Evolutionary conservation across 2,888 invertebrate species (phyloP).

Genomic region (Axea sp.): DNA sequence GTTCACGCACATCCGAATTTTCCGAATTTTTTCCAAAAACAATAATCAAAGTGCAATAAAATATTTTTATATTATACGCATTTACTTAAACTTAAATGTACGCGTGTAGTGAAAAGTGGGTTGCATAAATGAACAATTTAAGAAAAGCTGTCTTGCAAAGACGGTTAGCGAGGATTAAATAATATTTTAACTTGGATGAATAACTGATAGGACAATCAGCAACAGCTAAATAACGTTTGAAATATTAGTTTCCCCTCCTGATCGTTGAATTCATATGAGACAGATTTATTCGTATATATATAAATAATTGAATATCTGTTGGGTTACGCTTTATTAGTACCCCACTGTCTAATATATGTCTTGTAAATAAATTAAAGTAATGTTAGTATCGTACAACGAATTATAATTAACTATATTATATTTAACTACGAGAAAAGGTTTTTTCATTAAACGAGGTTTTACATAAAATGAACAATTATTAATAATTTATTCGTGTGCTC

Average conservation of each 20-base stretch:
- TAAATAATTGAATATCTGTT: conserved; percentile 62
- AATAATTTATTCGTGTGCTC: conserved; percentile 64
- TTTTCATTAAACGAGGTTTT: conserved; percentile 39
- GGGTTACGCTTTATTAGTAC: conserved; percentile 66
- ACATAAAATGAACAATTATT: conserved; percentile 64
- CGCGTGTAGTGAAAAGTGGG: conserved; percentile 41
- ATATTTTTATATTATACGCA: conserved; percentile 42
- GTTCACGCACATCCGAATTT: no score
- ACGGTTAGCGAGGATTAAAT: conserved; percentile 79
- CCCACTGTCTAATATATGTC: conserved; percentile 68
- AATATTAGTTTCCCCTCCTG: conserved; percentile 79
- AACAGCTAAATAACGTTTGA: conserved; percentile 28
- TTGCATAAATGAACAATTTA: conserved; percentile 33
- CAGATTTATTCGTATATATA: conserved; percentile 60
- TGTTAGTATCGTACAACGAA: conserved; percentile 69
- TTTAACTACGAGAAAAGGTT: conserved; percentile 46
- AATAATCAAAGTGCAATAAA: conserved; percentile 55
- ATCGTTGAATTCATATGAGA: conserved; percentile 71
- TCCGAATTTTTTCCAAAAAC: conserved; percentile 24
- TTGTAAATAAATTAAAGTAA: conserved; percentile 74
- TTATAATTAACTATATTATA: conserved; percentile 51
- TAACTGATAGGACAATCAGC: conserved; percentile 1
- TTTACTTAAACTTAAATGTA: conserved; percentile 7
- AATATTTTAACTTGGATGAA: conserved; percentile 70
- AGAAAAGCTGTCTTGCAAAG: conserved; percentile 29